phyloP scores from a whole-genome alignment of 2,113 vertebrate species.

The Pristiophorus japonicus region DNA sequence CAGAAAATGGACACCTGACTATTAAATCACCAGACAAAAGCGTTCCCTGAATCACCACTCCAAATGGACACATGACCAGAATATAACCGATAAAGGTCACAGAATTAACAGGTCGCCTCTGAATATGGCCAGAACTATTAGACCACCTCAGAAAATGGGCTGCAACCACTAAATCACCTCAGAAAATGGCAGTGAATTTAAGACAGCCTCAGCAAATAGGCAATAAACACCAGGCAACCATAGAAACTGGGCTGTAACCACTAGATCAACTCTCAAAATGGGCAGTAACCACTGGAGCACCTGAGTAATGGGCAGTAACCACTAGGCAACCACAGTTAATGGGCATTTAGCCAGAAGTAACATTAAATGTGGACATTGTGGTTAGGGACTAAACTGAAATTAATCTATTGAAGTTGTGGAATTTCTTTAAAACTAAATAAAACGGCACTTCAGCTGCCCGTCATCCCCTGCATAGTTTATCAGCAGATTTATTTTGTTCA shows the following conservation, averaged over 20 bases:
- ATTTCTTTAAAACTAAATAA: slow-evolving; percentile 18
- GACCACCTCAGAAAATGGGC: no score
- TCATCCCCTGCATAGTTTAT: background rate
- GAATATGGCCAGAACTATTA: background rate
- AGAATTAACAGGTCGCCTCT: background rate
- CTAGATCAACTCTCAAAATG: background rate
- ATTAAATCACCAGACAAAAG: background rate
- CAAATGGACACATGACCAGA: background rate
- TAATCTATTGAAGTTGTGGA: background rate
- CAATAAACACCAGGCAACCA: background rate
- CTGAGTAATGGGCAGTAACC: background rate
- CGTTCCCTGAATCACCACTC: background rate
- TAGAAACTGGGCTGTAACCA: background rate
- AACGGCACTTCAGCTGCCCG: background rate
- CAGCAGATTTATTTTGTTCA: background rate
- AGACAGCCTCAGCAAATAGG: no score
- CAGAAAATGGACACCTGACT: background rate
- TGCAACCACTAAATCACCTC: background rate
- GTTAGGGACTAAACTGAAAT: background rate
- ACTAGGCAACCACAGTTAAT: background rate
- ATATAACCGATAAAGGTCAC: background rate
- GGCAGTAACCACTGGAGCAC: background rate
- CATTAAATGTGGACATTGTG: background rate
- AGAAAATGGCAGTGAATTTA: no score
- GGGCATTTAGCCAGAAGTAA: background rate